Evolutionary conservation across 2,797 vertebrate genomes (phyloP).

Genomic region (Oophaga sylvatica): DNA sequence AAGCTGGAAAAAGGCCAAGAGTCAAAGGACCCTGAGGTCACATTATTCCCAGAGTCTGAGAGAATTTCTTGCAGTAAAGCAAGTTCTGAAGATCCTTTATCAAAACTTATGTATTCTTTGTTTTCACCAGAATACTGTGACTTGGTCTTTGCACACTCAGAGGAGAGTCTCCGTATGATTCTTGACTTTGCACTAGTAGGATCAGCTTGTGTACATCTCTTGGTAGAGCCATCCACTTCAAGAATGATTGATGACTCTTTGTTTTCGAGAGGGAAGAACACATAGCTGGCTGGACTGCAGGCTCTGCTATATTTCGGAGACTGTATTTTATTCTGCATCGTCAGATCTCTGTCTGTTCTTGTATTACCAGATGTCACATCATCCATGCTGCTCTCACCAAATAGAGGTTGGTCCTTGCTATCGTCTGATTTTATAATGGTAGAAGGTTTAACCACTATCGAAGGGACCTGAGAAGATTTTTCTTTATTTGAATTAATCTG

Average conservation of each 20-base stretch:
- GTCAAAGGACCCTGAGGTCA: background rate
- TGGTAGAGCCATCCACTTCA: background rate
- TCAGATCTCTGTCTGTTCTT: background rate
- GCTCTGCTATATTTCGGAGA: conserved; percentile 16
- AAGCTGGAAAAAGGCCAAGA: background rate
- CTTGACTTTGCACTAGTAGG: background rate
- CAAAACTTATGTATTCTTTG: background rate
- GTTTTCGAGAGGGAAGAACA: conserved; percentile 48
- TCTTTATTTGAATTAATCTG: background rate
- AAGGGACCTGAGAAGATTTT: background rate
- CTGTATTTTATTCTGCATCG: background rate
- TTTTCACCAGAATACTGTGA: background rate
- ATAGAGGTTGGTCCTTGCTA: background rate
- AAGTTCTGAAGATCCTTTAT: background rate
- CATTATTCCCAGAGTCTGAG: background rate
- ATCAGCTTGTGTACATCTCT: background rate
- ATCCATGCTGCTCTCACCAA: background rate
- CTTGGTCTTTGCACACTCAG: background rate
- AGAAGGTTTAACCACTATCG: background rate
- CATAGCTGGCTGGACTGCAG: conserved; percentile 38
- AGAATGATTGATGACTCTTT: background rate
- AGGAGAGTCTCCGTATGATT: background rate
- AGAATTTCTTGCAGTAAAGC: conserved; percentile 46
- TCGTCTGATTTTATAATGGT: background rate
- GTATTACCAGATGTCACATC: background rate